Base-by-base conservation (phyloP, 2,888 invertebrate species). In the Dendrolimus houi region DNA sequence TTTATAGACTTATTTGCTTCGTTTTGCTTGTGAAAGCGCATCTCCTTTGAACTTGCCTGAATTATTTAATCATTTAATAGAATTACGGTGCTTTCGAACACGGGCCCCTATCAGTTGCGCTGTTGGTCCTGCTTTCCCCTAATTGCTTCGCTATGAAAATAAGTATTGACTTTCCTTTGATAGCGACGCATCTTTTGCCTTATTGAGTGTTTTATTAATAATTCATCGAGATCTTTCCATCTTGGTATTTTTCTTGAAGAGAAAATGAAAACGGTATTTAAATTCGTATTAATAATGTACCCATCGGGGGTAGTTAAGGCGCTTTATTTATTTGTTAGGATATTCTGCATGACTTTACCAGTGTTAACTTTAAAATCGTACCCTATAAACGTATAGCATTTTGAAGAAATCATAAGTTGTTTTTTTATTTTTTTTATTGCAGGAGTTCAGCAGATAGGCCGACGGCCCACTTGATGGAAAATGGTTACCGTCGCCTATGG, bases 51-150 rank as follows among this genome's bases (percentile, higher is more conserved):
- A 87, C 81, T 85, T 74, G 72, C 72, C 75, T 82, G 84, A 85
- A 87, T 87, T 88, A 88, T 88, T 87, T 87, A 89, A 88, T 87
- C 83, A 81, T 87, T 85, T 88, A 87, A 89, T 87, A 85, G 84
- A 88, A 89, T 87, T 84, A 88, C 83, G 75, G 74, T 75, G 71
- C 75, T 78, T 71, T 72, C 70, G 70, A 76, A 75, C 74, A 68
- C 69, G 60, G 64, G 72, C 77, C 82, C 82, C 83, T 83, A 84
- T 85, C 84, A 80, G 75, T 81, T 77, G 77, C 77, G 73, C 71
- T 70, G 75, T 74, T 72, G 71, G 72, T 66, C 60, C 61, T 58
- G 60, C 62, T 67, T 66, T 68, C 74, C 77, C 75, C 71, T 87
- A 86, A 87, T 88, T 87, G 85, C 80, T 71, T 80, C 59, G 73